Evolutionary conservation across 2,797 vertebrate species (phyloP).

Genomic region (Falco concolor): DNA sequence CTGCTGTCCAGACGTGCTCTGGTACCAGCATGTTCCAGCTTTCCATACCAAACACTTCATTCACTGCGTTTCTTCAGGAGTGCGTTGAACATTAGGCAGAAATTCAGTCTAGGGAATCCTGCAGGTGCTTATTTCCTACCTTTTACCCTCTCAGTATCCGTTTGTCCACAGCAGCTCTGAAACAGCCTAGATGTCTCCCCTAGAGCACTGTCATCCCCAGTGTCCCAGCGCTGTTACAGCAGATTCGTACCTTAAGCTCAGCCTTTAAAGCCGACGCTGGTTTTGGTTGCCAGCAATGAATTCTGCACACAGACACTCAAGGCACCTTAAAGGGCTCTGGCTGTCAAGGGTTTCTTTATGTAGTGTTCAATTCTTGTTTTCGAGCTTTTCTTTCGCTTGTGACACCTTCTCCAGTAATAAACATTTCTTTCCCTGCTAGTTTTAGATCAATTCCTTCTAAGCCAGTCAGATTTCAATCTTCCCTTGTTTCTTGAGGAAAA

Average conservation of each 20-base stretch:
- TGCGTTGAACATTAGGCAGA: background rate
- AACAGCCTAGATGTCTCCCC: background rate
- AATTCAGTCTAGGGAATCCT: background rate
- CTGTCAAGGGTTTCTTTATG: constrained; percentile 15
- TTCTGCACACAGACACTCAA: background rate
- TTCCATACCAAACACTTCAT: background rate
- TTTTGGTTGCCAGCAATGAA: background rate
- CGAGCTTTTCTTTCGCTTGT: background rate
- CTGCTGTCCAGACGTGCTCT: background rate
- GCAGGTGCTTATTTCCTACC: background rate
- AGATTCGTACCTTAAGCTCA: background rate
- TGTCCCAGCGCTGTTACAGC: background rate
- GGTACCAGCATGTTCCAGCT: background rate
- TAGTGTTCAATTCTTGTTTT: background rate
- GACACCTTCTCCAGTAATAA: background rate
- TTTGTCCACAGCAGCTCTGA: background rate
- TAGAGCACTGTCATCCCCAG: background rate
- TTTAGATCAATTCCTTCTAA: background rate
- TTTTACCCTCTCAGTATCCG: background rate
- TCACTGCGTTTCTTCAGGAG: background rate
- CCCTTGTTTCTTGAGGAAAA: background rate
- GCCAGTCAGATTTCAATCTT: background rate
- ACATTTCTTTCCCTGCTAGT: background rate
- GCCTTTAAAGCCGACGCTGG: background rate
- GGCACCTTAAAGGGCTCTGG: background rate